phyloP scores from a whole-genome alignment of 1,140 invertebrate species.

The Caenorhabditis elegans region DNA sequence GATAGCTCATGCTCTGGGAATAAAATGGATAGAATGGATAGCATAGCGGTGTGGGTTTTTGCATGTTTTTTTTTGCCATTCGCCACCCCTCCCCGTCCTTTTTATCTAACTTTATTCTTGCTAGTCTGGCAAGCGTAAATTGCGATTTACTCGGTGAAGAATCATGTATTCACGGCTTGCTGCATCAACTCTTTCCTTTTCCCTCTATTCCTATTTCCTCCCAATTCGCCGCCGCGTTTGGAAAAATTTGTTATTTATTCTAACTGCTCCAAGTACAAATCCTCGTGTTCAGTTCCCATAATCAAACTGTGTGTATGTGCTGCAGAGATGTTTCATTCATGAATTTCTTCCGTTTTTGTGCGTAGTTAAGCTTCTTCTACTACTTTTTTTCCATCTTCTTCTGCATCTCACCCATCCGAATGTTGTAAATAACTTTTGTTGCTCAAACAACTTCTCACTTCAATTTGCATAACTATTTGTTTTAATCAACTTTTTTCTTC shows the following conservation, averaged over 20 bases:
- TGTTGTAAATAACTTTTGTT: slow-evolving; percentile 25
- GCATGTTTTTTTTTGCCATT: background rate
- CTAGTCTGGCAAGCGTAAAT: slow-evolving; percentile 26
- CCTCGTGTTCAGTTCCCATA: background rate
- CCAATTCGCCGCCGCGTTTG: no score
- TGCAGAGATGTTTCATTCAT: slow-evolving; percentile 8
- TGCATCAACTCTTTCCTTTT: slow-evolving; percentile 5
- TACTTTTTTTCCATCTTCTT: background rate
- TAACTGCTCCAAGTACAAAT: slow-evolving; percentile 28
- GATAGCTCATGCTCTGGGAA: slow-evolving; percentile 1
- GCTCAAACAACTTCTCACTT: background rate
- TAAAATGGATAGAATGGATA: background rate
- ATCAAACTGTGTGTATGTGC: slow-evolving; percentile 16
- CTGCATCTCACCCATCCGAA: background rate
- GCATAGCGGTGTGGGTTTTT: background rate
- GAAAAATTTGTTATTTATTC: slow-evolving; percentile 32
- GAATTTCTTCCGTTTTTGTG: slow-evolving; percentile 31
- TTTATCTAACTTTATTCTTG: slow-evolving; percentile 30
- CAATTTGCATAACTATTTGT: slow-evolving; percentile 25
- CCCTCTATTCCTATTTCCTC: background rate
- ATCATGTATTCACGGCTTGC: slow-evolving; percentile 31
- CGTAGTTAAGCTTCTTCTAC: slow-evolving; percentile 23
- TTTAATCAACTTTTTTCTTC: slow-evolving; percentile 20
- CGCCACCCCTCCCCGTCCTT: background rate
- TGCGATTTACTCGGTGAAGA: slow-evolving; percentile 32